Evolutionary conservation across 2,113 vertebrate genomes (phyloP).

Genomic region (Nibea coibor): DNA sequence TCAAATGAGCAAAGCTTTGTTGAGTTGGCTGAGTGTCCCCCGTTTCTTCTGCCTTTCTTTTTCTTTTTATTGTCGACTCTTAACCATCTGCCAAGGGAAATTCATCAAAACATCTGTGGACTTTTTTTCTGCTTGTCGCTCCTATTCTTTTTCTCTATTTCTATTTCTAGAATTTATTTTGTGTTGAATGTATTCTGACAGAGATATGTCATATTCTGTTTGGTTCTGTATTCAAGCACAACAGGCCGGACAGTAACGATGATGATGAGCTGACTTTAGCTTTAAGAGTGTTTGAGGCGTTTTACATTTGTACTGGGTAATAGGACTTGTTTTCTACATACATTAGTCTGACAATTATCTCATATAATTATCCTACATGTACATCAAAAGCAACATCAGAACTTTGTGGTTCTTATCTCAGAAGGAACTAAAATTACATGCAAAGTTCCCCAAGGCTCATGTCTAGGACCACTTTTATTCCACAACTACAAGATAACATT

Average conservation of each 20-base stretch:
- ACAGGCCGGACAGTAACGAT: background rate
- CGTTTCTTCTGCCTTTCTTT: background rate
- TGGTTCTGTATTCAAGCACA: background rate
- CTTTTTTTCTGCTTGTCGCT: conserved; percentile 4
- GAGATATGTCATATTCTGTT: background rate
- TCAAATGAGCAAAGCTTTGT: conserved; percentile 7
- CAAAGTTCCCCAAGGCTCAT: background rate
- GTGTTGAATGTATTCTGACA: conserved; percentile 4
- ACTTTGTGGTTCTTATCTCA: no score
- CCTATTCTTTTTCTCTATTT: background rate
- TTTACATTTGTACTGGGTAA: background rate
- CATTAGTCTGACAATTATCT: background rate
- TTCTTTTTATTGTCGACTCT: conserved; percentile 11
- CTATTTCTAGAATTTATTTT: conserved; percentile 25
- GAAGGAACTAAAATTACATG: background rate
- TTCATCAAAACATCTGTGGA: conserved; percentile 14
- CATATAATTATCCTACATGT: background rate
- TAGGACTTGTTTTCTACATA: no score
- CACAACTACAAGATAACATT: background rate
- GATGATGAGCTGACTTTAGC: background rate
- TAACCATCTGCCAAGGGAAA: conserved; percentile 15
- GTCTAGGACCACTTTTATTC: background rate
- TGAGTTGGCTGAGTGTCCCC: background rate
- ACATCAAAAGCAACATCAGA: background rate
- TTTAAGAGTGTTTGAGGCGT: background rate